Percentiles rank a stretch among this genome's conserved stretches.
These are phyloP conservation scores for Zaprionus lachaisei DNA, from an alignment of 1,140 invertebrate species.

Conservation along the genomic window DNA sequence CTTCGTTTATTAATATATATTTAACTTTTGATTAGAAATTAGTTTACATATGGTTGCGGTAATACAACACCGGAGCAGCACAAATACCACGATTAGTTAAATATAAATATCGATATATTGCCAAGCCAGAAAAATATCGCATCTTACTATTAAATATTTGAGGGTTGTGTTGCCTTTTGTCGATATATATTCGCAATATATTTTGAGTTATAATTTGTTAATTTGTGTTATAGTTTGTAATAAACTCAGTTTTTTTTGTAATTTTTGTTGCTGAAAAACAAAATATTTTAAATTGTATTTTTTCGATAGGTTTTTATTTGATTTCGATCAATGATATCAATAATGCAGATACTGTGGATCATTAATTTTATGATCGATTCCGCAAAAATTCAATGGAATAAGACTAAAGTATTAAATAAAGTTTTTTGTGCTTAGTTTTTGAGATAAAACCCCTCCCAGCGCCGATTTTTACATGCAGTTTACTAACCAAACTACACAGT, in stretches of 20 bases:
- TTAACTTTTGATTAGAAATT: not conserved
- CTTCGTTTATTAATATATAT: slow-evolving; percentile 2
- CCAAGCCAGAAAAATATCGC: not conserved
- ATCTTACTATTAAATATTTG: not conserved
- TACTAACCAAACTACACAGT: no score
- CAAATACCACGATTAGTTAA: not conserved
- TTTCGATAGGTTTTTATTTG: not conserved
- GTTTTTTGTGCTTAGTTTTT: no score
- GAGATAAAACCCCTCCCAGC: no score
- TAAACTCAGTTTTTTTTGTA: not conserved
- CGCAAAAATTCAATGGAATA: no score
- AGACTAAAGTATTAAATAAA: no score
- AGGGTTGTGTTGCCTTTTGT: not conserved
- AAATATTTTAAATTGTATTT: not conserved
- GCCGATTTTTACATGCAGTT: no score
- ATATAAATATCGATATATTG: slow-evolving; percentile 2
- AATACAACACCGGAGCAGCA: not conserved
- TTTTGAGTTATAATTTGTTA: not conserved
- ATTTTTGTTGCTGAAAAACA: not conserved
- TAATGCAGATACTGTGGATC: no score
- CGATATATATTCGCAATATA: not conserved
- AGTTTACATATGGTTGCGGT: not conserved
- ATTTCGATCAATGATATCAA: no score
- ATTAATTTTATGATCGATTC: no score
- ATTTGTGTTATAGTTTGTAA: not conserved